These are phyloP conservation scores for Drosophila ironensis DNA, from an alignment of 1,140 invertebrate species.

Conservation along the genomic window DNA sequence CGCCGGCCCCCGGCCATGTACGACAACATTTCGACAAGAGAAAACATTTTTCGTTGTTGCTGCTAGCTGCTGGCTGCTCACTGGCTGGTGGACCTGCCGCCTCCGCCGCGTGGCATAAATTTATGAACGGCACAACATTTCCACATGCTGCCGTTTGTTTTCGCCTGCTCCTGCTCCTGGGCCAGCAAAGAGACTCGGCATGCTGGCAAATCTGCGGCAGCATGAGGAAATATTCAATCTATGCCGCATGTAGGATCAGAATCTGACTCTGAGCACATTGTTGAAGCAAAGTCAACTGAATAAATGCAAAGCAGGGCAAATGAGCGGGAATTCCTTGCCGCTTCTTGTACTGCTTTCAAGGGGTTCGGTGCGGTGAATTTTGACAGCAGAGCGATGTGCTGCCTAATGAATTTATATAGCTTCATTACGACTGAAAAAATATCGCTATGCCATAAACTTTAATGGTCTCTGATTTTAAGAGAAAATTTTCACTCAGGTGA, in stretches of 20 bases:
- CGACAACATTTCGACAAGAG: slow-evolving; percentile 46
- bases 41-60: slow-evolving; percentile 38
- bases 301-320: slow-evolving; percentile 73
- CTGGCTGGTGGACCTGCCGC: neutral
- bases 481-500: neutral
- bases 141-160: slow-evolving; percentile 27
- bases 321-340: slow-evolving; percentile 33
- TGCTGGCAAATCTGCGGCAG: slow-evolving; percentile 61
- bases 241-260: slow-evolving; percentile 48
- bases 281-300: slow-evolving; percentile 74
- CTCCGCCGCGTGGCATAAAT: slow-evolving; percentile 51
- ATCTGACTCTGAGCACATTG: slow-evolving; percentile 52
- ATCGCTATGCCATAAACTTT: too few species aligned
- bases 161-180: neutral
- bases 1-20: slow-evolving; percentile 24
- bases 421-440: neutral
- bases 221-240: slow-evolving; percentile 75
- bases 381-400: neutral
- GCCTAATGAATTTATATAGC: neutral
- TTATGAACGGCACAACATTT: slow-evolving; percentile 53
- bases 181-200: too few species aligned
- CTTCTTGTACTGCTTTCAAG: neutral
- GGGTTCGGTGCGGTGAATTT: neutral
- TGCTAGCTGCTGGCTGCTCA: neutral
- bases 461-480: too few species aligned